Base-by-base conservation (phyloP, 2,797 vertebrate species). In the Pangasius macronema region DNA sequence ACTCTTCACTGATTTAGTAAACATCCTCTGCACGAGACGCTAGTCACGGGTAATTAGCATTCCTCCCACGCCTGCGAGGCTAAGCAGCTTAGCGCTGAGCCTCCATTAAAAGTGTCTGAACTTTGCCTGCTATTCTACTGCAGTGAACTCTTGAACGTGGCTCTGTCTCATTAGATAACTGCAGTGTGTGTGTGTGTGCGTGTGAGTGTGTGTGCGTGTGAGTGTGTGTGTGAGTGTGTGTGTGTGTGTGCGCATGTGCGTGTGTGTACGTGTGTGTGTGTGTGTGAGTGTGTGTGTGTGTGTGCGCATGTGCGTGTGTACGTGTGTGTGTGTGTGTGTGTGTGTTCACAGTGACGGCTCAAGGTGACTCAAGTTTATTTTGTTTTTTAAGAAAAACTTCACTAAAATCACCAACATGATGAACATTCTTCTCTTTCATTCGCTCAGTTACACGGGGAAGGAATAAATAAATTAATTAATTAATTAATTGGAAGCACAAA, bases 21-120 rank as follows among this genome's bases (percentile, higher is more conserved):
- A 51, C 30, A 79, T 55, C 30, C 27, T 67, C 11, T 8, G 46
- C 42, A 85, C 30, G 46, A 65, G 73, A 63, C 24, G 55, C 57
- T n/a, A 7, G 73, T 85, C 75, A 85, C 7, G 6, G 42, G 39
- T 63, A 85, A 85, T 85, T 79, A 79, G 70, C 75, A 33, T 75
- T 65, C 39, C 65, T 51, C 68, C 83, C 51, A 81, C 49, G 51
- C n/a, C 33, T 68, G 24, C 53, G 51, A 85, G 36, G 70, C 61
- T 30, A 70, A 84, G 73, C 49, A 82, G 67, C 77, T 84, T 68
- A 82, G 68, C 14, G 53, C 72, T 20, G 63, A 22, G 49, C 67
- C 70, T 81, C 73, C 84, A 87, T 82, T 87, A 84, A 90, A 84
- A 80, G 61, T 22, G 67, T 79, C 61, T 73, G 59, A 86, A 84